Percentiles rank a stretch among this genome's conserved stretches.
These are phyloP conservation scores for Himalopsyche kuldschensis DNA, from an alignment of 2,888 invertebrate species.

Conservation along the genomic window DNA sequence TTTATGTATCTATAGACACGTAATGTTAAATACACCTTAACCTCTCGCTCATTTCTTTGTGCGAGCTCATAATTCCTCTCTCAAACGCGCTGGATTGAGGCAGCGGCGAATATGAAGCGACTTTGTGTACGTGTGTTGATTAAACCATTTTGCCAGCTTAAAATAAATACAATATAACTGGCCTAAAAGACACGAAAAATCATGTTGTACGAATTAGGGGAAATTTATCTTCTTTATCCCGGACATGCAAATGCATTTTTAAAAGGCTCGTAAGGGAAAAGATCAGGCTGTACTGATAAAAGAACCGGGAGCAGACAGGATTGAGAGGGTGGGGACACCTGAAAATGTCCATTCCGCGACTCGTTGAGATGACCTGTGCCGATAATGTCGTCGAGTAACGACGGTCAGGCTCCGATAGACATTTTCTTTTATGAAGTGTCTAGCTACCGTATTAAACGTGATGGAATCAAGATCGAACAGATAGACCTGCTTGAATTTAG, in stretches of 20 bases:
- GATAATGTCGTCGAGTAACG: slow-evolving; percentile 24
- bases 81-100: too few species aligned
- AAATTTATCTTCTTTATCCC: background rate
- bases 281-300: background rate
- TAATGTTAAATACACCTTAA: too few species aligned
- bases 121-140: too few species aligned
- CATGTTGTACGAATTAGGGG: background rate
- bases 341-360: background rate
- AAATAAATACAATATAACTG: too few species aligned
- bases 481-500: background rate
- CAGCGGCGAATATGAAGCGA: too few species aligned
- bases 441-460: background rate
- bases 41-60: too few species aligned
- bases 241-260: background rate
- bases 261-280: background rate
- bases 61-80: too few species aligned
- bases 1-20: too few species aligned
- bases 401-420: background rate
- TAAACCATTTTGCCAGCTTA: too few species aligned
- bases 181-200: too few species aligned
- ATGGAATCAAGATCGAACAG: background rate
- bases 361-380: slow-evolving; percentile 10
- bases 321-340: background rate
- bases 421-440: slow-evolving; percentile 13
- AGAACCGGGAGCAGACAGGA: background rate